These are phyloP conservation scores for Latheticus oryzae DNA, from an alignment of 2,888 invertebrate species.

Conservation along the genomic window DNA sequence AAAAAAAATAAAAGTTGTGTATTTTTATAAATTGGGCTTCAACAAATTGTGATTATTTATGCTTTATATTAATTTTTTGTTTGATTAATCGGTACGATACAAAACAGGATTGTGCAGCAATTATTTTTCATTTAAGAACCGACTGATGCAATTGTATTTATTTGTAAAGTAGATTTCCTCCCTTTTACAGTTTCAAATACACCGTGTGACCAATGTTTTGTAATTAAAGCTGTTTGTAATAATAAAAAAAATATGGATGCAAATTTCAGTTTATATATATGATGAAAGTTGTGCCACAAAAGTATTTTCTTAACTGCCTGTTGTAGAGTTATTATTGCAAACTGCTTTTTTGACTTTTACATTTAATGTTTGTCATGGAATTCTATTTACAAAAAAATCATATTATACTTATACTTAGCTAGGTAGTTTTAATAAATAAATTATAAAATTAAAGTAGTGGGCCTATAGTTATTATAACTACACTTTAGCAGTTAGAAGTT, in stretches of 20 bases:
- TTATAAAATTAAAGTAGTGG: slow-evolving; percentile 60
- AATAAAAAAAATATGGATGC: slow-evolving; percentile 16
- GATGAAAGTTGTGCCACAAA: slow-evolving; percentile 24
- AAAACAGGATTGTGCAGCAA: slow-evolving; percentile 37
- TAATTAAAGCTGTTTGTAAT: slow-evolving; percentile 37
- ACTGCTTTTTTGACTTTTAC: slow-evolving; percentile 37
- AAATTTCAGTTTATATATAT: no score
- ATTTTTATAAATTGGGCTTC: slow-evolving; percentile 26
- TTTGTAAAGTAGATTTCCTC: slow-evolving; percentile 38
- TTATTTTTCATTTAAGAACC: slow-evolving; percentile 20
- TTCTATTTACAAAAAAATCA: slow-evolving; percentile 42
- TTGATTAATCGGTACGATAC: slow-evolving; percentile 7
- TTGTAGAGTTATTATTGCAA: slow-evolving; percentile 36
- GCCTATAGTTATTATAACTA: slow-evolving; percentile 62
- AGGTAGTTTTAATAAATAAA: slow-evolving; percentile 62
- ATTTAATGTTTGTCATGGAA: slow-evolving; percentile 35
- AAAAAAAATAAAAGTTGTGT: slow-evolving; percentile 18
- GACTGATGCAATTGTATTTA: slow-evolving; percentile 48
- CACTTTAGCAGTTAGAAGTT: slow-evolving; percentile 43
- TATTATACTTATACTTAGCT: slow-evolving; percentile 57
- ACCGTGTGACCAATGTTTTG: slow-evolving; percentile 31
- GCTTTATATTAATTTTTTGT: slow-evolving; percentile 15
- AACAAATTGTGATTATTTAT: slow-evolving; percentile 35
- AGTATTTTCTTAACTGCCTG: slow-evolving; percentile 12
- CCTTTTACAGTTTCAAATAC: slow-evolving; percentile 21